Percentiles rank a stretch among this genome's conserved stretches.
phyloP scores from a whole-genome alignment of 2,797 vertebrate genomes.

The Pangasius larnaudii region DNA sequence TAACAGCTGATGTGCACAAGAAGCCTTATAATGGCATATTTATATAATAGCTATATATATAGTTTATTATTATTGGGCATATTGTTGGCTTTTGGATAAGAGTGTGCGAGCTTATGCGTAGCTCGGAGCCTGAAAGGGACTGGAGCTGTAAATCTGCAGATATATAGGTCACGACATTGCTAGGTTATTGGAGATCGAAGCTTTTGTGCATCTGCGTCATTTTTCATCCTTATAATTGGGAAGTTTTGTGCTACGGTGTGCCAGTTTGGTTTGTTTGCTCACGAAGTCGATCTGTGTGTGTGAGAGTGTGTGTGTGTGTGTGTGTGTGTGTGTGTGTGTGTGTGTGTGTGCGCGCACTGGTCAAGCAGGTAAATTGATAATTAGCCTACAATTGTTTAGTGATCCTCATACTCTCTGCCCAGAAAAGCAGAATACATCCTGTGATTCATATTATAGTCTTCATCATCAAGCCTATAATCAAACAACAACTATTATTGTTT shows the following conservation, averaged over 20 bases:
- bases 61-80: background rate
- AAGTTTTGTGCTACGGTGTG: conserved; percentile 39
- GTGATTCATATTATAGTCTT: conserved; percentile 7
- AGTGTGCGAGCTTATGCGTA: background rate
- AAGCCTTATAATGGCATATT: background rate
- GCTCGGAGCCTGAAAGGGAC: background rate
- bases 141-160: conserved; percentile 43
- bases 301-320: conserved; percentile 38
- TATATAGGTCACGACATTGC: conserved; percentile 56
- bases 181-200: conserved; percentile 51
- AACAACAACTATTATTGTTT: background rate
- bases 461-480: conserved; percentile 15
- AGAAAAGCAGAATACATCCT: background rate
- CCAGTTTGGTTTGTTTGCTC: conserved; percentile 44
- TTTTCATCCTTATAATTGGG: conserved; percentile 57
- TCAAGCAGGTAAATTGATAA: background rate
- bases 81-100: conserved; percentile 23
- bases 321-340: conserved; percentile 52
- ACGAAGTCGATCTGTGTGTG: conserved; percentile 6
- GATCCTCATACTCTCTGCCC: background rate
- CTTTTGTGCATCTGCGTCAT: conserved; percentile 37
- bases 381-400: conserved; percentile 5
- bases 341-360: background rate
- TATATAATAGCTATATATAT: background rate
- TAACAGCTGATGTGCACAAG: no score